Percentiles rank a stretch among this genome's conserved stretches.
phyloP scores from a whole-genome alignment of 2,113 vertebrate genomes.

The Anthoscopus minutus region DNA sequence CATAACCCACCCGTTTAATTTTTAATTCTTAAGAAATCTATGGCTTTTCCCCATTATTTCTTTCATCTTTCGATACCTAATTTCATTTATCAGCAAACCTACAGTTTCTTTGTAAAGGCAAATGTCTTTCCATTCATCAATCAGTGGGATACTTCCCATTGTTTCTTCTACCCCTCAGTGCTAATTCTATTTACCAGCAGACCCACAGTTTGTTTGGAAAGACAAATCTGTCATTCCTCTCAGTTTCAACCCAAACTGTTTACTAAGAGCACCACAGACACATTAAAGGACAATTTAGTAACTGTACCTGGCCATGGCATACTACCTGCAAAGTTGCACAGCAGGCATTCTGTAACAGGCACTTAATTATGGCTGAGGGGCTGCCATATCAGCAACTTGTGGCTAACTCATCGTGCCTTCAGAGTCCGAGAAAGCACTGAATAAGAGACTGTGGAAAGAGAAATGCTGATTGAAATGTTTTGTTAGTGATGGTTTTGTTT shows the following conservation, averaged over 20 bases:
- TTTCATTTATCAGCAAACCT: too few relatives aligned
- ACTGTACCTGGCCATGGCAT: not conserved
- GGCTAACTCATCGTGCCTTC: not conserved
- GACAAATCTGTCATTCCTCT: too few relatives aligned
- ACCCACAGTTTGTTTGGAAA: too few relatives aligned
- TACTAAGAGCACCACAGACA: not conserved
- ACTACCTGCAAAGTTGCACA: not conserved
- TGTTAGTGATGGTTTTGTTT: not conserved
- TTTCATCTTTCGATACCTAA: too few relatives aligned
- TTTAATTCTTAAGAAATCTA: too few relatives aligned
- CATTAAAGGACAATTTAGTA: not conserved
- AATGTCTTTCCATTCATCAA: too few relatives aligned
- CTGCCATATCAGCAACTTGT: not conserved
- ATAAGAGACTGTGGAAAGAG: not conserved
- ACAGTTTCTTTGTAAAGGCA: too few relatives aligned
- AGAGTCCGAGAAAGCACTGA: not conserved
- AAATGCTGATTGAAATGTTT: not conserved
- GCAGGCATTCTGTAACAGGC: not conserved
- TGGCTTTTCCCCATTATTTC: too few relatives aligned
- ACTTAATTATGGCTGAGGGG: not conserved
- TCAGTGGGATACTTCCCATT: too few relatives aligned
- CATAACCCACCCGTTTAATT: too few relatives aligned
- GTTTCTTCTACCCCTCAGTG: too few relatives aligned
- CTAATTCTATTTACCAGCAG: too few relatives aligned
- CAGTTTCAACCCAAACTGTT: not conserved